Evolutionary conservation across 2,113 vertebrate species (phyloP).

Genomic region (Hipposideros armiger): DNA sequence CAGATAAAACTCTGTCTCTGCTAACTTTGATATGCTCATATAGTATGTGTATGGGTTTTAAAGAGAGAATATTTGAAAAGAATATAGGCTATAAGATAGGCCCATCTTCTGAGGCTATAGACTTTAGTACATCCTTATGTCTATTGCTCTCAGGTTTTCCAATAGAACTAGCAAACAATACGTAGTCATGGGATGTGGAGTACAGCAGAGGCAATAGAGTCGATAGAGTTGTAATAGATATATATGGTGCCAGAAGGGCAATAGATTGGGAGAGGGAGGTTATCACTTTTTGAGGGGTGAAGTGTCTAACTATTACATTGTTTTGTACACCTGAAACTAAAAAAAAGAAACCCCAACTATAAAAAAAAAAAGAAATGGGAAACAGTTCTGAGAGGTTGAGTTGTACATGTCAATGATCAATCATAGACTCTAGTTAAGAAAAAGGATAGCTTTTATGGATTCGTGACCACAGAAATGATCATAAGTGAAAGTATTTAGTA

Average conservation of each 20-base stretch:
- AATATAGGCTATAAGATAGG: background rate
- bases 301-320: too few species aligned
- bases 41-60: background rate
- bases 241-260: too few species aligned
- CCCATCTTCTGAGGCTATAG: background rate
- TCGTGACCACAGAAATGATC: conserved; percentile 32
- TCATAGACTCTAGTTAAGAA: background rate
- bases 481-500: background rate
- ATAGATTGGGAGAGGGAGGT: too few species aligned
- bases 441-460: background rate
- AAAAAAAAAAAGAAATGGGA: background rate
- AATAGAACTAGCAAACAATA: too few species aligned
- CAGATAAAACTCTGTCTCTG: background rate
- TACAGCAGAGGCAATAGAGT: too few species aligned
- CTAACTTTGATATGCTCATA: background rate
- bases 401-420: background rate
- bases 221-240: too few species aligned
- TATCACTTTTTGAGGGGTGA: too few species aligned
- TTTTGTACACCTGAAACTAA: too few species aligned
- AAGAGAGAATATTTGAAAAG: conserved; percentile 27
- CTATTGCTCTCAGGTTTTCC: background rate
- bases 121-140: background rate
- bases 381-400: background rate
- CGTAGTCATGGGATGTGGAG: too few species aligned
- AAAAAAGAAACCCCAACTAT: too few species aligned